Evolutionary conservation across 2,888 invertebrate species (phyloP).

Genomic region (Rotaria sp.): DNA sequence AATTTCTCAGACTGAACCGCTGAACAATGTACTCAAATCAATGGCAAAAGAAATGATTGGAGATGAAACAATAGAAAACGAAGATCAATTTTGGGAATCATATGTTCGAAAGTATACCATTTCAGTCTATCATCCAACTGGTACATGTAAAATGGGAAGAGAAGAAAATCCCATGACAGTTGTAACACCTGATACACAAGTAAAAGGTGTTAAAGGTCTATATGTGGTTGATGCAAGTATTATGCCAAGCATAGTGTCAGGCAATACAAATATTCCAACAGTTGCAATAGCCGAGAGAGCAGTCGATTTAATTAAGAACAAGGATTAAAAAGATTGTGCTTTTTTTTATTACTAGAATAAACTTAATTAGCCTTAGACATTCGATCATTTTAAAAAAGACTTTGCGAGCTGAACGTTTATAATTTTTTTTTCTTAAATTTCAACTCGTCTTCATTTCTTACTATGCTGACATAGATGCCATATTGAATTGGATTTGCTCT

Average conservation of each 20-base stretch:
- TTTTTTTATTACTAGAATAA: too few relatives aligned
- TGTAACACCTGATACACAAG: slow-evolving; percentile 61
- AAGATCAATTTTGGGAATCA: slow-evolving; percentile 46
- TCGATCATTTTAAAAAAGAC: too few relatives aligned
- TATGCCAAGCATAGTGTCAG: slow-evolving; percentile 69
- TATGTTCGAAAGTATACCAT: slow-evolving; percentile 53
- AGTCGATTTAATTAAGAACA: slow-evolving; percentile 56
- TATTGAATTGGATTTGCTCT: too few relatives aligned
- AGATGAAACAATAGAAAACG: slow-evolving; percentile 48
- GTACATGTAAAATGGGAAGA: slow-evolving; percentile 69
- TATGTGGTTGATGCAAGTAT: slow-evolving; percentile 74
- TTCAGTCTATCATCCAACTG: slow-evolving; percentile 71
- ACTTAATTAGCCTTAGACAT: too few relatives aligned
- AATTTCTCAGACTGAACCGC: slow-evolving; percentile 52
- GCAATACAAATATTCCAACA: slow-evolving; percentile 63
- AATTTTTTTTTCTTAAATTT: too few relatives aligned
- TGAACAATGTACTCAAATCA: slow-evolving; percentile 46
- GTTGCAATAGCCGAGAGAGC: slow-evolving; percentile 59
- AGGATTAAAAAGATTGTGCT: too few relatives aligned
- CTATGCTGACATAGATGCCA: too few relatives aligned
- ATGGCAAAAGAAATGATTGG: slow-evolving; percentile 48
- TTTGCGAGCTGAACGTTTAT: too few relatives aligned
- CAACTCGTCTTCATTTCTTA: too few relatives aligned
- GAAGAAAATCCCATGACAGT: slow-evolving; percentile 59
- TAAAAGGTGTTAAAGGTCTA: slow-evolving; percentile 62